Conservation (phyloP, 2,797 vertebrate genomes). For the Urosaurus nigricauda region DNA sequence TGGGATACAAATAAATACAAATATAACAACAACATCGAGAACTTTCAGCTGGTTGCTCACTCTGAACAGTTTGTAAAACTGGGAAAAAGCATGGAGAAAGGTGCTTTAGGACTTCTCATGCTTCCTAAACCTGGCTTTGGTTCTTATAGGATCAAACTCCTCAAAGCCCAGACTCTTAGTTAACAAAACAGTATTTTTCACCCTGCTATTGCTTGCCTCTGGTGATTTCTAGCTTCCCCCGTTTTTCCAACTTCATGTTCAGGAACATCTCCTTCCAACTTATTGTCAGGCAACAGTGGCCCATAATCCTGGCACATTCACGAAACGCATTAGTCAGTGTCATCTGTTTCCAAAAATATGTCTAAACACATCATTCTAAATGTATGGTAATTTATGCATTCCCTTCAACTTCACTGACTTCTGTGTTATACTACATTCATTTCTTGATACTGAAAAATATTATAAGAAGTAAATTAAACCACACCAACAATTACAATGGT, state of each 20-base stretch:
- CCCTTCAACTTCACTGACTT: not conserved
- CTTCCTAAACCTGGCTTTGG: not conserved
- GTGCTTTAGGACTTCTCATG: not conserved
- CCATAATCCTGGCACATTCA: not conserved
- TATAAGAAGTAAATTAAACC: not conserved
- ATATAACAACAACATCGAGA: no score
- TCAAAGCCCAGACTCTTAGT: not conserved
- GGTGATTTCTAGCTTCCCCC: not conserved
- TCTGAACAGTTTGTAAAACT: not conserved
- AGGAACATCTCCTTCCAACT: not conserved
- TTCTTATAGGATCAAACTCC: not conserved
- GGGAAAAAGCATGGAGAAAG: not conserved
- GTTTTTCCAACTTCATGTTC: not conserved
- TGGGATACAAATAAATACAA: no score
- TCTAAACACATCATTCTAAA: not conserved
- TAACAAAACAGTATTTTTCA: not conserved
- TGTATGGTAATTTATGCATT: constrained; percentile 2
- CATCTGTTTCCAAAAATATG: not conserved
- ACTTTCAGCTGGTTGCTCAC: not conserved
- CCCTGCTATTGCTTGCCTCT: not conserved
- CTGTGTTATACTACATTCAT: not conserved
- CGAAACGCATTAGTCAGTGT: not conserved
- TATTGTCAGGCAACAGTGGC: not conserved
- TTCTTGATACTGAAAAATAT: constrained; percentile 2
- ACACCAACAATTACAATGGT: not conserved